Base-by-base conservation (phyloP, 2,797 vertebrate genomes). In the Tragelaphus oryx region DNA sequence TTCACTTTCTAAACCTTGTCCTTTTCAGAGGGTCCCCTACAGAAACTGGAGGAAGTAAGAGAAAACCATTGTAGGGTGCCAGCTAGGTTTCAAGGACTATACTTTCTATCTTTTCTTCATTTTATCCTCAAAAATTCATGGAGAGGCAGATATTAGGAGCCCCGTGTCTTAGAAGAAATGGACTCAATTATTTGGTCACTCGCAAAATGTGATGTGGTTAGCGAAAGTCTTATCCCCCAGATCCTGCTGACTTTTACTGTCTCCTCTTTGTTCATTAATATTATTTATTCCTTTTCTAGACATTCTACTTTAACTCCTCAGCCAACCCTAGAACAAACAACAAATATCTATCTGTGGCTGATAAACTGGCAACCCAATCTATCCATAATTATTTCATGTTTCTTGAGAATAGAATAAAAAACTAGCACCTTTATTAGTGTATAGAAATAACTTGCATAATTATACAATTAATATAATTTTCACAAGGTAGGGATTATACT, bases 401-500 rank as follows among this genome's bases (percentile, higher is more conserved):
- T 92, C 78, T 89, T 74, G 2, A 62, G 41, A 94, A 87, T 87
- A 76, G 60, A 90, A 30, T 75, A 80, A 75, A 82, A 80, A 88
- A 48, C 6, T 33, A 75, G 1, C 11, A 87, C 22, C 13, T 88
- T 76, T 65, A 44, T 87, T 79, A 95, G 62, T 24, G 79, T 50
- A 55, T 48, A 74, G 62, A 20, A 91, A 48, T 50, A 94, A 79
- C 59, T n/a, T 55, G 9, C 41, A 10, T 50, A 88, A 60, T 76
- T 74, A 37, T 30, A 52, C 2, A 81, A 9, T 75, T 95, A 81
- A 62, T 59, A 93, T 13, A 44, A 80, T 62, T 26, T 87, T 94
- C 88, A 3, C 7, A 30, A 44, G 14, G 2, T 54, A 3, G 8
- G 5, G 14, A 52, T 84, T 57, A 84, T 62, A 80, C 4, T 76